A percentile compares a stretch with the other conserved stretches of the same genome.
Conservation (phyloP, 1,140 invertebrate genomes). For the Pararge aegeria region DNA sequence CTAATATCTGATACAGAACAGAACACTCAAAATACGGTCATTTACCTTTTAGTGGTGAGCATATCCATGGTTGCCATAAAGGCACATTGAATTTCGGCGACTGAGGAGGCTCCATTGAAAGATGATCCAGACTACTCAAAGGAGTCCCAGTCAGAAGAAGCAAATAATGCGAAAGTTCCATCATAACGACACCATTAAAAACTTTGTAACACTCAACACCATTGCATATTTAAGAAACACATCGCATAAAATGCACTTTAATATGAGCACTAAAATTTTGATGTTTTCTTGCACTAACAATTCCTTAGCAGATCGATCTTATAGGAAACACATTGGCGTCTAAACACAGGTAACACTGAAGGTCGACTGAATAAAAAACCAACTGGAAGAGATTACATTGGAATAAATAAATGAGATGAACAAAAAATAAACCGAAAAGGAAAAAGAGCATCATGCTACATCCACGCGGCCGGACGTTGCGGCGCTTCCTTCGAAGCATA, state of each 20-base stretch:
- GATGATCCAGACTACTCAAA: conserved; percentile 43
- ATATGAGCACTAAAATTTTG: background rate
- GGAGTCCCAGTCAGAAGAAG: conserved; percentile 64
- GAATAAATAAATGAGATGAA: conserved; percentile 81
- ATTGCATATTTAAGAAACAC: conserved; percentile 31
- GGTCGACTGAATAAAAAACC: conserved; percentile 80
- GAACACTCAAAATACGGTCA: background rate
- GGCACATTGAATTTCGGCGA: conserved; percentile 78
- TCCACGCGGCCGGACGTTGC: conserved; percentile 78
- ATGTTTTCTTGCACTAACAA: background rate
- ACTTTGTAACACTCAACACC: conserved; percentile 22
- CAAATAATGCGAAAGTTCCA: conserved; percentile 74
- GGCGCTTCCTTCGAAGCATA: conserved; percentile 72
- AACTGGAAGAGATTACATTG: conserved; percentile 80
- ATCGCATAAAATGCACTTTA: background rate
- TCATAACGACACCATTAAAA: conserved; percentile 56
- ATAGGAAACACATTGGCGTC: conserved; percentile 62
- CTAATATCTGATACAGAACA: too few species aligned
- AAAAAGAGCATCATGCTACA: conserved; percentile 75
- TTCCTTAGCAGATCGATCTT: conserved; percentile 35
- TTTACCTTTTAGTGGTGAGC: conserved; percentile 65
- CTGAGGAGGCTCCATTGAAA: conserved; percentile 74
- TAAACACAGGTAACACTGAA: conserved; percentile 77
- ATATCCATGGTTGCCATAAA: conserved; percentile 76
- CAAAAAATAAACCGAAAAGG: conserved; percentile 75